Percentiles rank a stretch among this genome's conserved stretches.
These are phyloP conservation scores for Setipinna tenuifilis DNA, from an alignment of 2,797 vertebrate species.

Conservation along the genomic window DNA sequence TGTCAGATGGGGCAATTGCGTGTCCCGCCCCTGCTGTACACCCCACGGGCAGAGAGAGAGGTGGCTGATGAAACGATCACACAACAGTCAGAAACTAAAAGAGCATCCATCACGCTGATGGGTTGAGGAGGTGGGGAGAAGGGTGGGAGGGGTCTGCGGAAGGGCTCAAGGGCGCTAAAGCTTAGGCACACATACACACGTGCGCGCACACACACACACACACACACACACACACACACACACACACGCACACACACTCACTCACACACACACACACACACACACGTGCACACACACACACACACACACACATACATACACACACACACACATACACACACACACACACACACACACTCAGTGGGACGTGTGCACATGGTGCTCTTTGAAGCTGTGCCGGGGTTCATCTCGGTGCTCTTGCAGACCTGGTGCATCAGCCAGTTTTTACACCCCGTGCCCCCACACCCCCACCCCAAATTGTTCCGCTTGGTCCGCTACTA, in stretches of 20 bases:
- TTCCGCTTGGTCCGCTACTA: background rate
- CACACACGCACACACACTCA: too few species aligned
- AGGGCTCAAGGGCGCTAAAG: background rate
- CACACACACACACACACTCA: background rate
- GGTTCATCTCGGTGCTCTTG: background rate
- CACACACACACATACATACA: too few species aligned
- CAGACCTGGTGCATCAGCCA: background rate
- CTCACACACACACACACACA: too few species aligned
- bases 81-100: background rate
- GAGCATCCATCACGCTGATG: background rate
- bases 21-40: background rate
- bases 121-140: background rate
- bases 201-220: too few species aligned
- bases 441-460: background rate
- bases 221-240: too few species aligned
- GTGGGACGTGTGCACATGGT: background rate
- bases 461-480: background rate
- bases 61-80: slow-evolving; percentile 14
- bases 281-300: too few species aligned
- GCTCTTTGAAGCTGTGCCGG: background rate
- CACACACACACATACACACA: too few species aligned
- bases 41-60: slow-evolving; percentile 2
- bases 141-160: background rate
- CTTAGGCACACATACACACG: background rate
- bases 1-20: background rate